Evolutionary conservation across 2,113 vertebrate species (phyloP), one percentile per base, ranked within the genome.

Genomic region (Notiomystis cincta): DNA sequence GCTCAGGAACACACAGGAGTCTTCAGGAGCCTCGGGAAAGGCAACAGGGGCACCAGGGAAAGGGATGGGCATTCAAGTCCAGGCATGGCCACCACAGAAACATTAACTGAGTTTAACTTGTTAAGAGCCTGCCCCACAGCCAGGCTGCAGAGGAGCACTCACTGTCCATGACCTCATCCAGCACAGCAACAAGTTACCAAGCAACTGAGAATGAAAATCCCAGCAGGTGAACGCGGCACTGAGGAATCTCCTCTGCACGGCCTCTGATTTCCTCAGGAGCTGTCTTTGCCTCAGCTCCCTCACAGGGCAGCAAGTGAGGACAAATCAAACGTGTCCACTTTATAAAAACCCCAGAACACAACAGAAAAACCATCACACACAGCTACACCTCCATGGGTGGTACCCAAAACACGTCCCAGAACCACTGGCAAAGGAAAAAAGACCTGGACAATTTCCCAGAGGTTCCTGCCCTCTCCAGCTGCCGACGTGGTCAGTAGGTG

Each of bases 381-480:
- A 25, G 51, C 10, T 4, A 22, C 60, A 14, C 3, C 10, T 10
- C 53, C 9, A 3, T 0, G 7, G 20, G 20, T 2, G 33, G 27
- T 2, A 21, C 3, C 48, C 35, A 50, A 42, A 84, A 8, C 15
- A 37, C 5, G 1, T 9, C 78, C 8, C 22, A 28, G 33, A 38
- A 18, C 4, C 10, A 6, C 35, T 9, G 35, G 47, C 28, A 53
- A 40, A 19, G 20, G 2, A 11, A 67, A 44, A 70, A 12, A 13
- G 13, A 86, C 42, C 37, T 11, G 17, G 23, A 64, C 3, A 3
- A 1, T 10, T 48, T 47, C 30, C 21, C 86, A 13, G 14, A 53
- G 35, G 54, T 15, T 64, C 56, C 54, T 66, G 40, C 64, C 30
- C 37, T 24, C 45, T 7, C 38, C 73, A 69, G 72, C 33, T 65